These are phyloP conservation scores for Hyperoplus immaculatus DNA, from an alignment of 2,797 vertebrate genomes.

Conservation along the genomic window DNA sequence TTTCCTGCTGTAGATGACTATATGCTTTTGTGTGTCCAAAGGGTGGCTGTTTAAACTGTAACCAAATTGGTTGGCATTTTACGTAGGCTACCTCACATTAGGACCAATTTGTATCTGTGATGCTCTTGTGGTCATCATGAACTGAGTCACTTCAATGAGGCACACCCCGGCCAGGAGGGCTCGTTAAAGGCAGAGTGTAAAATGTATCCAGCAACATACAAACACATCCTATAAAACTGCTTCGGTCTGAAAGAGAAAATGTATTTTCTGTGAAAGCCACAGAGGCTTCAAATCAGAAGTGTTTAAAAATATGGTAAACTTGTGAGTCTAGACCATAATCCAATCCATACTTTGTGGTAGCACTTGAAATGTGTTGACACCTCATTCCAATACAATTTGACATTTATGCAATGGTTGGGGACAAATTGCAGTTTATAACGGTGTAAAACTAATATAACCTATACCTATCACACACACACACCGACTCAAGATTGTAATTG, in stretches of 20 bases:
- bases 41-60: not conserved
- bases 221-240: not conserved
- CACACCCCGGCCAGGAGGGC: too few species aligned
- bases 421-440: not conserved
- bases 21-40: not conserved
- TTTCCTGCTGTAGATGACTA: slow-evolving; percentile 6
- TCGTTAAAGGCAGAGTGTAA: not conserved
- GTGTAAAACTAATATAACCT: not conserved
- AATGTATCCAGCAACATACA: not conserved
- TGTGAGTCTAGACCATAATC: not conserved
- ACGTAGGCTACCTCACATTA: not conserved
- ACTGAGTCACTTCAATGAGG: not conserved
- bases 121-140: not conserved
- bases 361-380: not conserved
- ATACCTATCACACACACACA: not conserved
- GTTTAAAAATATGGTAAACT: not conserved
- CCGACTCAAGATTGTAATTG: not conserved
- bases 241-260: slow-evolving; percentile 1
- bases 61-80: slow-evolving; percentile 3
- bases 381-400: not conserved
- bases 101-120: not conserved
- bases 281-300: not conserved
- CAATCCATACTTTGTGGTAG: not conserved
- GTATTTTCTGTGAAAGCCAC: not conserved
- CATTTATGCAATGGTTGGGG: not conserved